phyloP scores from a whole-genome alignment of 92 coral and sea anemone species.

The Porites lobata region DNA sequence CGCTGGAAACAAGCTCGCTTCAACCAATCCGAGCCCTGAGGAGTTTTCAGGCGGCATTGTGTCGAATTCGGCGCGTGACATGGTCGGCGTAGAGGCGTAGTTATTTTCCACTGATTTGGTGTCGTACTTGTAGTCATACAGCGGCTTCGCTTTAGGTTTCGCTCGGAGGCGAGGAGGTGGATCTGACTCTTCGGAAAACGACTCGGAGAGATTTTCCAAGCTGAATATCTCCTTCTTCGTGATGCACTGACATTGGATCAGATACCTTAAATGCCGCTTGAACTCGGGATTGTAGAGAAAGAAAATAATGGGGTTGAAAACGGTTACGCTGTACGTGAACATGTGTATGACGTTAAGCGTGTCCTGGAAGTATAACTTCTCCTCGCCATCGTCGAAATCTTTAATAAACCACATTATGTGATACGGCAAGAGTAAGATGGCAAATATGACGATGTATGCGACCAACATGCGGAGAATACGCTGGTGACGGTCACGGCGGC shows the following conservation, averaged over 20 bases:
- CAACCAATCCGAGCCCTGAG: constrained; percentile 47
- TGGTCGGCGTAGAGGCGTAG: constrained; percentile 29
- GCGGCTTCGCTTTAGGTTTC: neutral
- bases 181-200: constrained; percentile 49
- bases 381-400: constrained; percentile 63
- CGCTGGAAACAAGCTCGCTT: constrained; percentile 45
- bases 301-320: constrained; percentile 86
- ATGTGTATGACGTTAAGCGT: constrained; percentile 62
- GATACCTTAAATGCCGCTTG: constrained; percentile 64
- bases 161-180: constrained; percentile 16
- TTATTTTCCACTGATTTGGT: constrained; percentile 7
- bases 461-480: constrained; percentile 76
- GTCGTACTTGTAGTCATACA: neutral
- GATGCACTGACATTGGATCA: constrained; percentile 55
- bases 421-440: constrained; percentile 74
- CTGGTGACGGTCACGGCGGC: constrained; percentile 73
- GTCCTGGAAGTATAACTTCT: constrained; percentile 64
- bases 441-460: constrained; percentile 61
- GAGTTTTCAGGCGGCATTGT: constrained; percentile 31
- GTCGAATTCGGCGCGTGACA: constrained; percentile 3
- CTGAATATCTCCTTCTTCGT: constrained; percentile 32
- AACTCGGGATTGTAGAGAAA: constrained; percentile 83
- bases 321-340: constrained; percentile 82
- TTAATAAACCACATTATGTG: constrained; percentile 82
- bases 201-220: constrained; percentile 60